Base-by-base conservation (phyloP, 1,140 invertebrate species). In the Ladona fulva region DNA sequence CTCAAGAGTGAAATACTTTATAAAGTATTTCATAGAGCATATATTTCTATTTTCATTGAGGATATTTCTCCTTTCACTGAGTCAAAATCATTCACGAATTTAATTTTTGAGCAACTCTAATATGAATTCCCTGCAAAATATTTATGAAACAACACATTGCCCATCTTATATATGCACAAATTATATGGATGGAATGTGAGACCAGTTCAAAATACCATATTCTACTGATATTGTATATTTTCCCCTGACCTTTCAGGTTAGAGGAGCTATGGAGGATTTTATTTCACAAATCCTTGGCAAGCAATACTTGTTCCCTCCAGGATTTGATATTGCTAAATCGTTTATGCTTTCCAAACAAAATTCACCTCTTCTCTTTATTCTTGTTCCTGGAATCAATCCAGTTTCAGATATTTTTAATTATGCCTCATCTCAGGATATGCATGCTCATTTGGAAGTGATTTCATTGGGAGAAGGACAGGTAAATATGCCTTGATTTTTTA, bases 321-420 rank as follows among this genome's bases (percentile, higher is more conserved):
- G 87, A 24, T 89, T 90, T 84, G 87, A 90, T 82, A 82, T 90
- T 7, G 82, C 83, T 0, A 85, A 85, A 42, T 85, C 86, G 8
- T 90, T 86, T 81, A 82, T 80, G 29, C 88, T 90, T 81, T 89
- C 88, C 25, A 85, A 84, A 74, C 83, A 83, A 78, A 82, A 81
- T 19, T 85, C 85, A 0, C 89, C 89, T 0, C 81, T 90, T 5
- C 82, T 90, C 24, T 89, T 90, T 82, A 83, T 90, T n/a, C 83
- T 90, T 3, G 88, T 88, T 14, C 87, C 89, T 73, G 89, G 89
- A 74, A 85, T 86, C 37, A 89, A 90, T 82, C 89, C 89, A 12
- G 87, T 88, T 83, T 83, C 85, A 19, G 84, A 84, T 22, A 76
- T 85, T 7, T 75, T 83, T 7, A 82, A 83, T 78, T 85, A 85